A percentile compares a stretch with the other conserved stretches of the same genome.
phyloP scores from a whole-genome alignment of 2,797 vertebrate genomes.

The Sebastes cheni region DNA sequence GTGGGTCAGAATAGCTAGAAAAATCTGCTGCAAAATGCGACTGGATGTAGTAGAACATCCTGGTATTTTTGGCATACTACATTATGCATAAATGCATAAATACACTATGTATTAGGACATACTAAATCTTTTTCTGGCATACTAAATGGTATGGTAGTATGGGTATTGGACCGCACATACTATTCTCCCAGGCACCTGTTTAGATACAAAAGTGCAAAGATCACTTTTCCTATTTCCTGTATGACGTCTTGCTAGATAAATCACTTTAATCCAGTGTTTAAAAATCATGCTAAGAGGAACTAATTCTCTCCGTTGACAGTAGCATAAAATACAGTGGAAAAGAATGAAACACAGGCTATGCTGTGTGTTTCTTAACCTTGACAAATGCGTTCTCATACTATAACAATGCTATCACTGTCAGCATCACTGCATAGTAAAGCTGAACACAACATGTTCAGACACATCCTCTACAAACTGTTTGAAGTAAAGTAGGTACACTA shows the following conservation, averaged over 20 bases:
- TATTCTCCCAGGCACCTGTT: not conserved
- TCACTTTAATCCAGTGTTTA: not conserved
- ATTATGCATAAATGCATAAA: too few species aligned
- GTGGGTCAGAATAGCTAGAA: too few species aligned
- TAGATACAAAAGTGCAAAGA: not conserved
- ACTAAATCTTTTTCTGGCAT: too few species aligned
- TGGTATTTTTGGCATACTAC: too few species aligned
- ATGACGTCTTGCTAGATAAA: not conserved
- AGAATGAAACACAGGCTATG: not conserved
- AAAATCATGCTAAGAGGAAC: not conserved
- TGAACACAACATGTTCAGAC: not conserved
- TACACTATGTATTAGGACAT: too few species aligned
- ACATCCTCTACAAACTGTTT: not conserved
- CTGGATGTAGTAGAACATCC: too few species aligned
- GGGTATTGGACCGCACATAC: too few species aligned
- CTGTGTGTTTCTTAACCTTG: not conserved
- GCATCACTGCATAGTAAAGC: not conserved
- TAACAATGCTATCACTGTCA: not conserved
- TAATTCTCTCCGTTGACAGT: not conserved
- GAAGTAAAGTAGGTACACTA: not conserved
- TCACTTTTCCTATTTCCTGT: not conserved
- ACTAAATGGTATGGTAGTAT: too few species aligned
- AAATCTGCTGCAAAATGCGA: too few species aligned
- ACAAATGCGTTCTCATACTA: not conserved
- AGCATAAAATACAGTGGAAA: not conserved